Percentiles rank a stretch among this genome's conserved stretches.
Conservation (phyloP, 2,797 vertebrate species). For the Anguilla pacifica region DNA sequence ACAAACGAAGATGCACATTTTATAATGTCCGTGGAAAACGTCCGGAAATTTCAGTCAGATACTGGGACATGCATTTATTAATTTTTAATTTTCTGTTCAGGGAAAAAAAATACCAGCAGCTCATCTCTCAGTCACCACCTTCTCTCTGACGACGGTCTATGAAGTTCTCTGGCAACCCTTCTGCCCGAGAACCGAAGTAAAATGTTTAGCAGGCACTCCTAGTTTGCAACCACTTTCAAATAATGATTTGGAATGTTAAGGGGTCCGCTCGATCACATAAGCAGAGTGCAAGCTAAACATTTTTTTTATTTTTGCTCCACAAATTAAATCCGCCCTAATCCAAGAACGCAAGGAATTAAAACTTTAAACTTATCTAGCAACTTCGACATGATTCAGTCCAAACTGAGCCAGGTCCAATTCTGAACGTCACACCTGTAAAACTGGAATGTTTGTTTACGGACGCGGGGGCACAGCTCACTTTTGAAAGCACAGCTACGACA, state of each 20-base stretch:
- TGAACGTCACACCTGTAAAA: slow-evolving; percentile 43
- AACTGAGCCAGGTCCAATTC: slow-evolving; percentile 17
- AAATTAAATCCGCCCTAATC: neutral
- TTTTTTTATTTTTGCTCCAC: no score
- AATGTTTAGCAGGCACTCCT: neutral
- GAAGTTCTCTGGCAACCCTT: neutral
- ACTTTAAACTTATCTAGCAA: slow-evolving; percentile 23
- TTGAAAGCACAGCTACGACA: neutral
- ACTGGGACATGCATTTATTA: no score
- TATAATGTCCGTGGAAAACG: neutral
- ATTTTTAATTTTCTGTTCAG: neutral
- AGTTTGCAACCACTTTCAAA: slow-evolving; percentile 7
- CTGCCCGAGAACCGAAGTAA: neutral
- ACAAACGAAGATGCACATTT: neutral
- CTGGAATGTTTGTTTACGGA: slow-evolving; percentile 62
- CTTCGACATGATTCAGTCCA: slow-evolving; percentile 27
- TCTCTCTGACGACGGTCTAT: neutral
- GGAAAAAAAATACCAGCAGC: neutral
- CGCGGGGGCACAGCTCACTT: neutral
- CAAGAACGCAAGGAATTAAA: neutral
- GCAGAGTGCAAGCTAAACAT: slow-evolving; percentile 13
- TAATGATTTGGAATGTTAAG: slow-evolving; percentile 59
- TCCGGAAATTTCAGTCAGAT: neutral
- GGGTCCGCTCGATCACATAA: slow-evolving; percentile 38
- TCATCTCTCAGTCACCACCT: neutral